Conservation (phyloP, 2,113 vertebrate genomes). For the Vidua chalybeata region DNA sequence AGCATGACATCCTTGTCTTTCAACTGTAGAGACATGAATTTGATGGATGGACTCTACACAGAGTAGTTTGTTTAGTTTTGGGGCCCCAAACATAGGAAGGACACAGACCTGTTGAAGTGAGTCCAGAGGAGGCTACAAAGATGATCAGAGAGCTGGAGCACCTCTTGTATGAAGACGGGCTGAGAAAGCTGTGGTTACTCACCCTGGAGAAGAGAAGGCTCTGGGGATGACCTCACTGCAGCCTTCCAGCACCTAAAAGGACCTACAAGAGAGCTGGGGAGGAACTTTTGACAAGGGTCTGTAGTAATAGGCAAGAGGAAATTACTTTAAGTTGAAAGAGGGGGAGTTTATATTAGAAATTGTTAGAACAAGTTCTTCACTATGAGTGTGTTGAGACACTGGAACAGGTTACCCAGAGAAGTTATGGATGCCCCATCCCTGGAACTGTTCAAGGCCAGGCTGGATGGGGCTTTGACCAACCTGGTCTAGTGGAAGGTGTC, state of each 20-base stretch:
- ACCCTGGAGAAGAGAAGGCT: neutral
- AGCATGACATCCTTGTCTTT: neutral
- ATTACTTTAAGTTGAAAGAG: neutral
- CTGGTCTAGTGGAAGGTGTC: neutral
- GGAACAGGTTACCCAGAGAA: neutral
- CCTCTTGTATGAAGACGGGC: neutral
- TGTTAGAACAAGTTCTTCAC: neutral
- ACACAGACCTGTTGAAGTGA: accelerated
- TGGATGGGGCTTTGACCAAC: neutral
- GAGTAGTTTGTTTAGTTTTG: neutral
- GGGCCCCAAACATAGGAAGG: neutral
- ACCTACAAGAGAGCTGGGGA: neutral
- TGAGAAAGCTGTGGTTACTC: neutral
- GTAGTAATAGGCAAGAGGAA: neutral
- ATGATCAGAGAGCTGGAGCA: neutral
- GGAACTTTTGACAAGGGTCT: neutral
- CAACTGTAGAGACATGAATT: neutral
- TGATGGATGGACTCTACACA: too few species aligned
- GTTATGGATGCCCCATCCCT: neutral
- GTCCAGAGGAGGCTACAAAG: neutral
- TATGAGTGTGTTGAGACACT: neutral
- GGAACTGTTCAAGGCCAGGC: neutral
- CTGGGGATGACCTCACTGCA: too few species aligned
- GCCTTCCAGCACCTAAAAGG: neutral
- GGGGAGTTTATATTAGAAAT: neutral